Evolutionary conservation across 2,888 invertebrate species (phyloP).

Genomic region (Limnephilus marmoratus): DNA sequence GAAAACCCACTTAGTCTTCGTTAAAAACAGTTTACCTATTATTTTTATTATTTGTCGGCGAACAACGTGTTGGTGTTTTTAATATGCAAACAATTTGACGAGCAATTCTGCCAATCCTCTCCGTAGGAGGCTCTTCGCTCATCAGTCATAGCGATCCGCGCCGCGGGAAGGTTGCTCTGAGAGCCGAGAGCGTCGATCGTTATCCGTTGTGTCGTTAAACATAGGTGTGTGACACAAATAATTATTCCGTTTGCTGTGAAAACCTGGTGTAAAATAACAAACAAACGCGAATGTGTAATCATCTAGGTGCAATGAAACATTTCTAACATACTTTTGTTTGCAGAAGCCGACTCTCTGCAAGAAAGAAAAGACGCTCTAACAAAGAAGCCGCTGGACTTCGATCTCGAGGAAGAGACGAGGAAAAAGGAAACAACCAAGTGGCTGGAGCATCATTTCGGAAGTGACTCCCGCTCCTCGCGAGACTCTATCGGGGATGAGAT

Average conservation of each 20-base stretch:
- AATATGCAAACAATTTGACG: slow-evolving; percentile 49
- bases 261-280: background rate
- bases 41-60: slow-evolving; percentile 44
- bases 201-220: background rate
- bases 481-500: slow-evolving; percentile 83
- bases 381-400: slow-evolving; percentile 89
- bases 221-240: background rate
- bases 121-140: slow-evolving; percentile 24
- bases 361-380: slow-evolving; percentile 85
- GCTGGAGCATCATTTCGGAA: slow-evolving; percentile 94
- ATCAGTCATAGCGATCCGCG: slow-evolving; percentile 51
- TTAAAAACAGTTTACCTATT: slow-evolving; percentile 32
- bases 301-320: background rate
- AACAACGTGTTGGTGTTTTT: slow-evolving; percentile 45
- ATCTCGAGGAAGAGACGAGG: slow-evolving; percentile 92
- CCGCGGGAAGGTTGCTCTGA: slow-evolving; percentile 37
- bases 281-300: background rate
- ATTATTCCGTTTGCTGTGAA: background rate
- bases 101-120: background rate
- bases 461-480: slow-evolving; percentile 87
- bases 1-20: slow-evolving; percentile 28
- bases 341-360: slow-evolving; percentile 69
- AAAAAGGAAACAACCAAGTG: slow-evolving; percentile 94
- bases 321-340: slow-evolving; percentile 47
- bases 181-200: background rate